Base-by-base conservation (phyloP, 2,888 invertebrate genomes). In the Ypsolopha sequella region DNA sequence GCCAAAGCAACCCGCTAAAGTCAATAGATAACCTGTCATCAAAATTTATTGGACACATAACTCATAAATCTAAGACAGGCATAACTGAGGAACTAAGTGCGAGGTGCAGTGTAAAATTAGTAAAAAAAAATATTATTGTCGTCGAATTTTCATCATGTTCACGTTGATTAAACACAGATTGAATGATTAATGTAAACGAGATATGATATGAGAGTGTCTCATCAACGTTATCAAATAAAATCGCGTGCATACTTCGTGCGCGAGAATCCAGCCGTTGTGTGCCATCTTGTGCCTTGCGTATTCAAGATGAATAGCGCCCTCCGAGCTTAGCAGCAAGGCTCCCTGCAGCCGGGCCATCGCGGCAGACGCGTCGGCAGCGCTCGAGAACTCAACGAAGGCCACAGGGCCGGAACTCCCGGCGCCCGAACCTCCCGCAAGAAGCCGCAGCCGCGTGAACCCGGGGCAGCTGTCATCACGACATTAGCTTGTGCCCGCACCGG, bases 241-340 rank as follows among this genome's bases (percentile, higher is more conserved):
- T 52, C 80, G 67, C 80, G 81, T 81, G 80, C 85, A 80, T 85
- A 86, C 84, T 84, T 84, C 85, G 75, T 84, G 86, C 78, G 82
- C 80, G 79, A 80, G 80, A 78, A 86, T 87, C 87, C 87, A 87
- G 80, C 87, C 87, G 81, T 87, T 87, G 87, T 87, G 87, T 77
- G 96, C 95, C 97, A 98, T 97, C 92, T 98, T 98, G 88, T 95
- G 96, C 90, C 97, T 96, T 86, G 98, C 98, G 91, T 95, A 99
- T 90, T 99, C 98, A 87, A 99, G 97, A 84, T 98, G 94, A 84
- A 99, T 97, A 77, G 97, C 97, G 68, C 97, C 97, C 81, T 98
- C 95, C 64, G 97, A 97, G 84, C 97, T 96, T 82, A 97, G 93
- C 73, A 98, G 93, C 87, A 95, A 93, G 82, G 96, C 95, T 80